Evolutionary conservation across 2,888 invertebrate genomes (phyloP).

Genomic region (Perithous albicinctus): DNA sequence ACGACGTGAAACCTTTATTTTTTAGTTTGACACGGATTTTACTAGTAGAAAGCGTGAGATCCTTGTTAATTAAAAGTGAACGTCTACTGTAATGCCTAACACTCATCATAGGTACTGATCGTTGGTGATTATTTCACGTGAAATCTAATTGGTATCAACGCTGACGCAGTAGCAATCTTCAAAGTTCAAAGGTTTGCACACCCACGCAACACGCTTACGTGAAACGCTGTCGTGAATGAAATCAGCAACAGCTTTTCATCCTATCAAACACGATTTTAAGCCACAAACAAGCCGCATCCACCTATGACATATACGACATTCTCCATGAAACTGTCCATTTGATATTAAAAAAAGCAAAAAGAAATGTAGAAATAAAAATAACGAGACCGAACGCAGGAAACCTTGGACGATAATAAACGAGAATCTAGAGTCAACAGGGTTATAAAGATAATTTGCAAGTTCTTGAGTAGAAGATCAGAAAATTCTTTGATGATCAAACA

Average conservation of each 20-base stretch:
- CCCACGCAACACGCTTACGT: not conserved
- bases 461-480: not conserved
- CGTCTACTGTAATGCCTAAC: not conserved
- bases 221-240: not conserved
- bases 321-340: not conserved
- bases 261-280: not conserved
- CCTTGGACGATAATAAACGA: not conserved
- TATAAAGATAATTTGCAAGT: not conserved
- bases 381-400: too few species aligned
- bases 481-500: not conserved
- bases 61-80: too few species aligned
- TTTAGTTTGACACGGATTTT: too few species aligned
- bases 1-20: too few species aligned
- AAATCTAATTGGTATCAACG: slow-evolving; percentile 16
- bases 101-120: not conserved
- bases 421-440: not conserved
- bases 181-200: slow-evolving; percentile 2
- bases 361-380: too few species aligned
- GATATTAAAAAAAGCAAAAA: too few species aligned
- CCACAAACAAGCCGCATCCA: not conserved
- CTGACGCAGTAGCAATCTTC: not conserved
- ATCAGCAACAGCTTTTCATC: not conserved
- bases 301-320: not conserved
- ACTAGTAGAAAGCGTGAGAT: too few species aligned
- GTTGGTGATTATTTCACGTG: not conserved